These are phyloP conservation scores for Halcyon smyrnensis DNA, from an alignment of 2,797 vertebrate genomes.

Conservation along the genomic window DNA sequence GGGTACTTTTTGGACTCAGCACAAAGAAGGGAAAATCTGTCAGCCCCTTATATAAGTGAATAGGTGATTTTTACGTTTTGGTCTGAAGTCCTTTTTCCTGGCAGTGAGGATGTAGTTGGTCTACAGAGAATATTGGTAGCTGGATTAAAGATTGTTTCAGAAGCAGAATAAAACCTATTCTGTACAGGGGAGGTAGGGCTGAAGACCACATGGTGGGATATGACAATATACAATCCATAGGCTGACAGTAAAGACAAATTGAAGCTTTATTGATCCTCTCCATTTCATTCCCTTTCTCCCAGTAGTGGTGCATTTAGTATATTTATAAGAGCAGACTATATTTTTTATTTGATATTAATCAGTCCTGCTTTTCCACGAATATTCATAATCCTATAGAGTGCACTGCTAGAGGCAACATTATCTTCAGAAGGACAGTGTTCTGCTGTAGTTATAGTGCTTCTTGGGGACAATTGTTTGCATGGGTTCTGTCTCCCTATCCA, in stretches of 20 bases:
- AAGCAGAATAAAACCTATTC: neutral
- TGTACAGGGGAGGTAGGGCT: neutral
- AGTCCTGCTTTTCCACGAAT: neutral
- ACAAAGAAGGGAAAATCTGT: neutral
- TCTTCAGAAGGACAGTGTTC: neutral
- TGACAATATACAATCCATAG: neutral
- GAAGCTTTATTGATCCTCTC: neutral
- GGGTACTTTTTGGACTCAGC: neutral
- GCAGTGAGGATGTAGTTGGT: neutral
- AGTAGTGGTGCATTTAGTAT: neutral
- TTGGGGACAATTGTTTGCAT: neutral
- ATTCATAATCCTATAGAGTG: neutral
- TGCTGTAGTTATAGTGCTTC: neutral
- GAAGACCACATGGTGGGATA: accelerated
- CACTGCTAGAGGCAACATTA: neutral
- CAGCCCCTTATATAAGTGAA: neutral
- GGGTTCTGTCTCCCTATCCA: neutral
- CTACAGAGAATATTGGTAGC: neutral
- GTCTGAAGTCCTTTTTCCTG: neutral
- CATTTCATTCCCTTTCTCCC: neutral
- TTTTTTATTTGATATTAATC: neutral
- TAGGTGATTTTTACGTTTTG: neutral
- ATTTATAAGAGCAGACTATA: neutral
- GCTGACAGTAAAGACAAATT: neutral
- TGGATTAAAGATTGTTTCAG: neutral